Percentiles rank a stretch among this genome's conserved stretches.
Conservation (phyloP, 2,113 vertebrate species). For the Sylvia atricapilla region DNA sequence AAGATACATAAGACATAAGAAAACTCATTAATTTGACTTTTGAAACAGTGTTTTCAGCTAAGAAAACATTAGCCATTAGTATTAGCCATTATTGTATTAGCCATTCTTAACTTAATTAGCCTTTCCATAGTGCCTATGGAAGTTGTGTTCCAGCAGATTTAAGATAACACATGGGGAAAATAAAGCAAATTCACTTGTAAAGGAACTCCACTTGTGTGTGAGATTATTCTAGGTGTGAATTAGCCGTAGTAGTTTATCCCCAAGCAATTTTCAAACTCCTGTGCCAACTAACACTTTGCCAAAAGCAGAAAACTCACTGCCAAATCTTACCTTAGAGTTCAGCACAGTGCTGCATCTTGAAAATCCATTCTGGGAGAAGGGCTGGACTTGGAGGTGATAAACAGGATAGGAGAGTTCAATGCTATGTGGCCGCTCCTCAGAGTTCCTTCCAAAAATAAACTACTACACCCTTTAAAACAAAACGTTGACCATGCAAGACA, state of each 20-base stretch:
- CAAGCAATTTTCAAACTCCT: not conserved
- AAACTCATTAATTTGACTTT: not conserved
- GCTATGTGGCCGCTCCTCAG: constrained; percentile 3
- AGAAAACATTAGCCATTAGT: not conserved
- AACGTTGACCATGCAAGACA: not conserved
- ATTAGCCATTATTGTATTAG: not conserved
- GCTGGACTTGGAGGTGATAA: constrained; percentile 19
- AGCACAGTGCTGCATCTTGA: constrained; percentile 17
- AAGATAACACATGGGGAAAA: not conserved
- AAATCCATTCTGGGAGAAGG: constrained; percentile 22
- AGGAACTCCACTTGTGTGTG: not conserved
- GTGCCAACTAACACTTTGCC: not conserved
- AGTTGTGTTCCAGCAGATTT: not conserved
- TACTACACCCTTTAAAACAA: constrained; percentile 46
- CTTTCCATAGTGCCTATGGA: not conserved
- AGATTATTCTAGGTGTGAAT: constrained; percentile 27
- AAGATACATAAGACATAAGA: not conserved
- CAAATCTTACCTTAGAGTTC: not conserved
- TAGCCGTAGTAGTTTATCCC: not conserved
- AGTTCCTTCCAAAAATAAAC: constrained; percentile 51
- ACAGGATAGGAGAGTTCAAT: constrained; percentile 53
- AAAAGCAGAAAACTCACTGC: not conserved
- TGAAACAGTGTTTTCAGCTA: not conserved
- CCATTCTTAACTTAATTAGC: not conserved
- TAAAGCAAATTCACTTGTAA: not conserved